Evolutionary conservation across 1,140 invertebrate genomes (phyloP).

Genomic region (Latrodectus geometricus): DNA sequence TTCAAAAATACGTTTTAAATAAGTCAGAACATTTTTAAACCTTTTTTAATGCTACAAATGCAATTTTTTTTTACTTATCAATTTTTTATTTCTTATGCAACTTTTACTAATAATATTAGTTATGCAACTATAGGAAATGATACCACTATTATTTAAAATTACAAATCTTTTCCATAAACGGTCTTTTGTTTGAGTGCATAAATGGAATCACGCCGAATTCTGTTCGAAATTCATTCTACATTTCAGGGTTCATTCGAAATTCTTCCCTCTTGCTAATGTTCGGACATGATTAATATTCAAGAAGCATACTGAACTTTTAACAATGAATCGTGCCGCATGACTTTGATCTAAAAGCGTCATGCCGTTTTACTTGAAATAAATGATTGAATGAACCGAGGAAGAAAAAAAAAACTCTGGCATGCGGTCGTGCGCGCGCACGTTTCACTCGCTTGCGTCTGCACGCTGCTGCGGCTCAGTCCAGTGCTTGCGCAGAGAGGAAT

Average conservation of each 20-base stretch:
- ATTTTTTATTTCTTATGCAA: too few species aligned
- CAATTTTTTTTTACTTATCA: too few species aligned
- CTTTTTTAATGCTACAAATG: too few species aligned
- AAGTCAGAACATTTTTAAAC: too few species aligned
- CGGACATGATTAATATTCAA: slow-evolving; percentile 35
- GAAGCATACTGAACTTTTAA: slow-evolving; percentile 25
- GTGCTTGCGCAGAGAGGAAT: background rate
- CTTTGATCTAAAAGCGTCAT: slow-evolving; percentile 46
- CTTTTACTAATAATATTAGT: too few species aligned
- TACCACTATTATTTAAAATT: too few species aligned
- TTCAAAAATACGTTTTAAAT: too few species aligned
- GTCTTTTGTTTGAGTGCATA: background rate
- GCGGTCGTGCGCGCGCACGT: slow-evolving; percentile 31
- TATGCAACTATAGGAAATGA: too few species aligned
- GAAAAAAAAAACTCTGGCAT: slow-evolving; percentile 1
- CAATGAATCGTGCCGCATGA: slow-evolving; percentile 41
- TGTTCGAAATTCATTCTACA: background rate
- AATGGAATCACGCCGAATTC: background rate
- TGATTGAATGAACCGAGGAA: background rate
- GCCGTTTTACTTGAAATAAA: slow-evolving; percentile 23
- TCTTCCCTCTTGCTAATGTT: background rate
- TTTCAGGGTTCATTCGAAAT: background rate
- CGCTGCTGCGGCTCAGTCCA: background rate
- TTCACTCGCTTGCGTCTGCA: slow-evolving; percentile 1
- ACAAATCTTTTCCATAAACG: background rate